Evolutionary conservation across 2,113 vertebrate species (phyloP), one percentile per base, ranked within the genome.

Genomic region (Mesembrinibis cayennensis): DNA sequence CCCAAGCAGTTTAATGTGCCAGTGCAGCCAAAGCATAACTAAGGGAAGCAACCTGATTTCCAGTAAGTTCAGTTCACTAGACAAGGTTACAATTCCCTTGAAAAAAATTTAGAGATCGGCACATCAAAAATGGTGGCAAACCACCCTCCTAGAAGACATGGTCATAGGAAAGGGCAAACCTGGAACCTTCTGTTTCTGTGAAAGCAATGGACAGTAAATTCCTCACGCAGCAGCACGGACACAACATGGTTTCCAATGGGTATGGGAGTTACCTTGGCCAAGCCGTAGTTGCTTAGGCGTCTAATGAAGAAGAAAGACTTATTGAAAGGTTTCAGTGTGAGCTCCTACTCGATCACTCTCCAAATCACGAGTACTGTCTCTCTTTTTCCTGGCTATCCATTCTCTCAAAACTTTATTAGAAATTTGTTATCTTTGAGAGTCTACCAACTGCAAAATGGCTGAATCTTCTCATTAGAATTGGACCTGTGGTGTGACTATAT

Each of bases 221-320:
- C 21, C 29, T 1, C 4, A 30, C 2, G 1, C 52, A 50, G 67
- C 21, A 38, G 32, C 47, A 15, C 0, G 0, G 47, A 3, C 22
- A 11, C 25, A 15, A 1, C 0, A 0, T 6, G 25, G 21, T 59
- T 86, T 67, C 52, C 21, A 10, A 5, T 2, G n/a, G 25, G 2
- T 12, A 2, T 15, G 10, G 47, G 18, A 34, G 5, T 56, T 74
- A 12, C 61, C 20, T 23, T 7, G 15, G 55, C 30, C 23, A 56
- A 40, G 29, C 14, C 2, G 1, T 8, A 29, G 20, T 15, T 81
- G 15, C 32, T 59, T 45, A 19, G 16, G 32, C 3, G 0, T 30
- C 36, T 80, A 19, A 47, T 17, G 71, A 79, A 74, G 11, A 79
- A 42, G 26, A 82, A 73, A 74, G 9, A 14, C 6, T 50, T 45